phyloP scores from a whole-genome alignment of 2,888 invertebrate genomes.

The Sarcophaga rosellei region DNA sequence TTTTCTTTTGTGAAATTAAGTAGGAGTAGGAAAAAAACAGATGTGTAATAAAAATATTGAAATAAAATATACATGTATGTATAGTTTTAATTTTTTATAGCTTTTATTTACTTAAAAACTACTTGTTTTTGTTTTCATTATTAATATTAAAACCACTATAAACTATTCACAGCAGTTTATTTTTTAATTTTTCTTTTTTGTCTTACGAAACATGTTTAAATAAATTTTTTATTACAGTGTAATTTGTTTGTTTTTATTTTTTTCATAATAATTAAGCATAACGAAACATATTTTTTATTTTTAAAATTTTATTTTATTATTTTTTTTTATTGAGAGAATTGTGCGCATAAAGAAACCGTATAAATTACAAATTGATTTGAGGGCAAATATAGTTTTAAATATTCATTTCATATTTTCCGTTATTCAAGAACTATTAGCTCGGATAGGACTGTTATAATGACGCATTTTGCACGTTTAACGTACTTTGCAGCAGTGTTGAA shows the following conservation, averaged over 20 bases:
- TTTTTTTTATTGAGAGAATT: conserved; percentile 17
- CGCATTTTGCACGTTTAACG: too few species aligned
- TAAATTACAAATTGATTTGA: neutral
- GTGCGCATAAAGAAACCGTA: conserved; percentile 46
- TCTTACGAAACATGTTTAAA: conserved; percentile 67
- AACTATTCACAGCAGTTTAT: conserved; percentile 80
- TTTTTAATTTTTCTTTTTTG: conserved; percentile 32
- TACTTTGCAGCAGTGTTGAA: too few species aligned
- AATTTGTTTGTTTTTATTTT: conserved; percentile 9
- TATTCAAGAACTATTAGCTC: neutral
- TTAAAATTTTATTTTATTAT: conserved; percentile 6
- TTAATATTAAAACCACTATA: conserved; percentile 76
- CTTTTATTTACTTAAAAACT: conserved; percentile 67
- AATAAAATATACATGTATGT: neutral
- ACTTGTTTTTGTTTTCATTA: conserved; percentile 43
- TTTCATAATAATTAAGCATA: neutral
- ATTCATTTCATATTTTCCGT: neutral
- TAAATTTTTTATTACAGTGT: conserved; percentile 21
- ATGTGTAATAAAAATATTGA: neutral
- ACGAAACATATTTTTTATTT: conserved; percentile 45
- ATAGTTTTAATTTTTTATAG: conserved; percentile 26
- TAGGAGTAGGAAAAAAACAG: neutral
- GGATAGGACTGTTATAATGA: too few species aligned
- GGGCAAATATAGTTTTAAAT: neutral
- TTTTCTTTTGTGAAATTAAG: neutral